Conservation (phyloP, 2,888 invertebrate genomes). For the Drosophila demipolita region DNA sequence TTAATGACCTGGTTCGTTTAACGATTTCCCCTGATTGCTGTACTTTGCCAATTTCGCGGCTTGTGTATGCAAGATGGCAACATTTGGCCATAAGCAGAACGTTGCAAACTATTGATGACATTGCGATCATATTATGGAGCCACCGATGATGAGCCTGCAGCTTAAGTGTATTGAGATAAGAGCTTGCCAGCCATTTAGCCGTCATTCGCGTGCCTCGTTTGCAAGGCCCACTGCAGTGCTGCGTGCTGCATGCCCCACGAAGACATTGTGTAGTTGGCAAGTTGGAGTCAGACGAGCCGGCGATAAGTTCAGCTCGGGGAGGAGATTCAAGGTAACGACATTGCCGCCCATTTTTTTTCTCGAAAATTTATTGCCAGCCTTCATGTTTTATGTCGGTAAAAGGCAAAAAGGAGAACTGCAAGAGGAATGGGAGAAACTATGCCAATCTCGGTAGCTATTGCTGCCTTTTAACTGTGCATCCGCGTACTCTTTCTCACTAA, state of each 20-base stretch:
- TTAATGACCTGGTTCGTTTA: constrained; percentile 56
- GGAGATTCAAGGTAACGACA: constrained; percentile 76
- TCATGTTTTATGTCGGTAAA: constrained; percentile 42
- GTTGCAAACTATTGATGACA: constrained; percentile 62
- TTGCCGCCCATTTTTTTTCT: constrained; percentile 49
- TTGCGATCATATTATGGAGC: constrained; percentile 28
- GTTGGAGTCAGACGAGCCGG: constrained; percentile 8
- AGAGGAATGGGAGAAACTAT: constrained; percentile 55
- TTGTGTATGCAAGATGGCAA: background rate
- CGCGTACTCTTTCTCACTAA: background rate
- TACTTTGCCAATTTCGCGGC: background rate
- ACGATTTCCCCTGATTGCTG: constrained; percentile 13
- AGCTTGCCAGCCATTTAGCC: constrained; percentile 62
- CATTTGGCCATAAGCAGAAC: constrained; percentile 14
- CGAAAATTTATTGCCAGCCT: constrained; percentile 73
- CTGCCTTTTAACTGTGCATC: constrained; percentile 8
- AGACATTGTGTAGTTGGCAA: constrained; percentile 53
- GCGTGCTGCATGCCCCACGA: constrained; percentile 27
- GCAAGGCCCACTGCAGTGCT: constrained; percentile 34
- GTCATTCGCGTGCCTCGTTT: constrained; percentile 8
- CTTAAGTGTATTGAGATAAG: constrained; percentile 63
- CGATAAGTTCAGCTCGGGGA: constrained; percentile 67
- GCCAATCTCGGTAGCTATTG: constrained; percentile 55
- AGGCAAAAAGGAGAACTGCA: constrained; percentile 3
- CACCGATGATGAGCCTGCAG: constrained; percentile 22